phyloP scores from a whole-genome alignment of 30 jellyfish, hydroid and myxozoan genomes.

The Chrysaora quinquecirrha region DNA sequence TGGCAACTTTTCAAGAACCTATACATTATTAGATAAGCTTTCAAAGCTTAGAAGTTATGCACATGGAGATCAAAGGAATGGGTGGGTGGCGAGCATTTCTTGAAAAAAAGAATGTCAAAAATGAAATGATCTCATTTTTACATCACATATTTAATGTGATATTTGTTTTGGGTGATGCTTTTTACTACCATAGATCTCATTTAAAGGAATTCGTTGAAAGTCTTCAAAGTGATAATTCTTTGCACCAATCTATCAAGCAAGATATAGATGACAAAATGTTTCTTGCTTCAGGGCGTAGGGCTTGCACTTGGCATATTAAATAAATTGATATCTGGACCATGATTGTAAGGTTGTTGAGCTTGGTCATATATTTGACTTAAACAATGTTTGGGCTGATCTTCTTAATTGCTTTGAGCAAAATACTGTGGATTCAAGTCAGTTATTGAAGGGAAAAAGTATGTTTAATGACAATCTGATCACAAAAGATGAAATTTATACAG shows the following conservation, averaged over 20 bases:
- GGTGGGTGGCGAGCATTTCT: constrained; percentile 45
- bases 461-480: background rate
- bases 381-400: background rate
- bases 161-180: constrained; percentile 58
- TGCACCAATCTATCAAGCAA: constrained; percentile 5
- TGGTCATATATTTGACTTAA: constrained; percentile 32
- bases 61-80: constrained; percentile 58
- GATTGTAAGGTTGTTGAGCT: constrained; percentile 12
- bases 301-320: constrained; percentile 44
- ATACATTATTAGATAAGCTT: constrained; percentile 3
- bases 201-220: constrained; percentile 5
- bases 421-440: constrained; percentile 11
- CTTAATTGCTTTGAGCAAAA: background rate
- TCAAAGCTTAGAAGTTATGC: background rate
- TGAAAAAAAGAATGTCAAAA: background rate
- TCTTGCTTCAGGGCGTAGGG: too few relatives aligned
- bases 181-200: constrained; percentile 28
- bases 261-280: constrained; percentile 8
- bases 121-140: constrained; percentile 14
- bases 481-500: background rate
- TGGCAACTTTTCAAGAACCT: background rate
- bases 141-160: constrained; percentile 31
- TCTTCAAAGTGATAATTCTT: constrained; percentile 5
- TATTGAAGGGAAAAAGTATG: background rate
- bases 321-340: constrained; percentile 41